Evolutionary conservation across 1,140 invertebrate species (phyloP).

Genomic region (Trypoxylus dichotomus): DNA sequence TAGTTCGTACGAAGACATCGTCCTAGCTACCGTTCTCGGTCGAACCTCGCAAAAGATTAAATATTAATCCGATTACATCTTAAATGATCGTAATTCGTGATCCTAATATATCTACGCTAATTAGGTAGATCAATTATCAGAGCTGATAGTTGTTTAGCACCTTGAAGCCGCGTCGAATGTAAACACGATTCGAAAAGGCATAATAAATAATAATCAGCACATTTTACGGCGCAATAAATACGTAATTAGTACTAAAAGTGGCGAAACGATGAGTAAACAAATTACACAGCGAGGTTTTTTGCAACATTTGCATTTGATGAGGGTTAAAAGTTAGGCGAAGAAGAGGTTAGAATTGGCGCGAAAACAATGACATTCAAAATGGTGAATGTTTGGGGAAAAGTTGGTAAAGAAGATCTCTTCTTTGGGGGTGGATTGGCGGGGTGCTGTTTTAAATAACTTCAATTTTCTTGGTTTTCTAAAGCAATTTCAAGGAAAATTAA

Average conservation of each 20-base stretch:
- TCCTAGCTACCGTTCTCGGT: background rate
- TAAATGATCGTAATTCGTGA: background rate
- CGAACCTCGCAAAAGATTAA: background rate
- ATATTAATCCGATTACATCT: background rate
- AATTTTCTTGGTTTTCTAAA: too few relatives aligned
- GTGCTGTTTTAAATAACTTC: too few relatives aligned
- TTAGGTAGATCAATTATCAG: background rate
- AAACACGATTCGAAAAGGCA: background rate
- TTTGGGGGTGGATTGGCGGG: too few relatives aligned
- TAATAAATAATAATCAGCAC: background rate
- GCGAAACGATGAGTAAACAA: background rate
- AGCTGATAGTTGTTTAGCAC: background rate
- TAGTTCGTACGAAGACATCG: background rate
- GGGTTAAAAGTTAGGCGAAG: too few relatives aligned
- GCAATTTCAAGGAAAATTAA: too few relatives aligned
- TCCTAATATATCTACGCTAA: background rate
- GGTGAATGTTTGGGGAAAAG: too few relatives aligned
- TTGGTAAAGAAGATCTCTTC: too few relatives aligned
- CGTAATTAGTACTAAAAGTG: background rate
- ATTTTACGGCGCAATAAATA: background rate
- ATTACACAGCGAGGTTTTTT: background rate
- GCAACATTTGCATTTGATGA: background rate
- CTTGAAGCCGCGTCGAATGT: background rate
- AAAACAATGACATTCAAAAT: background rate
- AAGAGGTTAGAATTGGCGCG: background rate